Base-by-base conservation (phyloP, 2,797 vertebrate genomes). In the Protonibea diacanthus region DNA sequence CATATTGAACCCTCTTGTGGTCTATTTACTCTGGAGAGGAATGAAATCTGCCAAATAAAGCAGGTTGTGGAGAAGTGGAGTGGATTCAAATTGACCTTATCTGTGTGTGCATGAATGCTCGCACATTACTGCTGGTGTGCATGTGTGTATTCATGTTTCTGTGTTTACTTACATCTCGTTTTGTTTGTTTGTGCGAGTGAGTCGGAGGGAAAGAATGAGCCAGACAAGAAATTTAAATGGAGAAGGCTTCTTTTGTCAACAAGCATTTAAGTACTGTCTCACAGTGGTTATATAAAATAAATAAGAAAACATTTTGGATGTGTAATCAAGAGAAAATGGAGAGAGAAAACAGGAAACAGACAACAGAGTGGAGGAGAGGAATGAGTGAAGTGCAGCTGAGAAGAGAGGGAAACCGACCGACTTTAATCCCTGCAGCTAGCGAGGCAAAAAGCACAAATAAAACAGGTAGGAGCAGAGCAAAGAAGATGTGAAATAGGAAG, bases 341-440 rank as follows among this genome's bases (percentile, higher is more conserved):
- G 49, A 21, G 25, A 29, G 18, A 27, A 12, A 40, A 44, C 25
- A 48, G 51, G 44, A 53, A 76, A 72, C 45, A 66, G 64, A 80
- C 40, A 23, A 33, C 66, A 38, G 25, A 72, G 23, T 42, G 27
- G 3, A 79, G 48, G 33, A 21, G 56, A 67, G 49, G n/a, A 71
- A 63, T n/a, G 23, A 81, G 58, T 61, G 25, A 57, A 76, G 61
- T 8, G 38, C 59, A 42, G 61, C 58, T 27, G 65, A 71, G 23
- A 29, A 51, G 42, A 76, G 68, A 45, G 42, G 53, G 48, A 74
- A 66, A 27, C 20, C 29, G n/a, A 33, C 23, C 21, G 40, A 75
- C 64, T 85, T 71, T 84, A 78, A 90, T 88, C 79, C 76, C 67
- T 62, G 70, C 59, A 74, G 82, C 72, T 55, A 75, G 47, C 1